phyloP scores from a whole-genome alignment of 2,113 vertebrate species.

The Morone chrysops region DNA sequence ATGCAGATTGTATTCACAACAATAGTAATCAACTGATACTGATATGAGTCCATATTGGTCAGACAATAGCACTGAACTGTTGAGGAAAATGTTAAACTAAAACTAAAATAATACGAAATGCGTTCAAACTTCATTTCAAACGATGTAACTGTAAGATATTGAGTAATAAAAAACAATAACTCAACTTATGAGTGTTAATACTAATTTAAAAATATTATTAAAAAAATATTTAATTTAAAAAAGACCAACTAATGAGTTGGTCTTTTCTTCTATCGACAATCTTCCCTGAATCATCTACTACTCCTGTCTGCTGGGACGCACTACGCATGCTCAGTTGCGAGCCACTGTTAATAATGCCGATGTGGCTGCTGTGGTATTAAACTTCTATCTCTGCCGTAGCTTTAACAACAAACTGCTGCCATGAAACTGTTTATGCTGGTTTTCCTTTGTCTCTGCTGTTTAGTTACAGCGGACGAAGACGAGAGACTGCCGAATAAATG shows the following conservation, averaged over 20 bases:
- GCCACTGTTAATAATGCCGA: constrained; percentile 32
- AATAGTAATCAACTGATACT: too few relatives aligned
- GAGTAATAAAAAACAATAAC: too few relatives aligned
- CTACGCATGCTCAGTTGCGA: constrained; percentile 67
- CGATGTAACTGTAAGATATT: neutral
- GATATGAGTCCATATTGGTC: too few relatives aligned
- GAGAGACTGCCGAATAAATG: constrained; percentile 89
- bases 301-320: neutral
- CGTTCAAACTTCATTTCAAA: neutral
- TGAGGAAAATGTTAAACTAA: neutral
- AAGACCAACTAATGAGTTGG: neutral
- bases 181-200: too few relatives aligned
- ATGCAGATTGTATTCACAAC: too few relatives aligned
- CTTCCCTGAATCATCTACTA: constrained; percentile 39
- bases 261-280: constrained; percentile 33
- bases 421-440: constrained; percentile 61
- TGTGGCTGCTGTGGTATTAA: constrained; percentile 68
- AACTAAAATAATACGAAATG: too few relatives aligned
- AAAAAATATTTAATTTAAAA: accelerated
- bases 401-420: neutral
- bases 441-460: constrained; percentile 58
- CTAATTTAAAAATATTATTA: too few relatives aligned
- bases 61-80: neutral
- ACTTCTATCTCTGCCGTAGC: accelerated
- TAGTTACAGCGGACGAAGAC: constrained; percentile 74